These are phyloP conservation scores for Cryptomyrus ogoouensis DNA, from an alignment of 2,113 vertebrate genomes.

Conservation along the genomic window DNA sequence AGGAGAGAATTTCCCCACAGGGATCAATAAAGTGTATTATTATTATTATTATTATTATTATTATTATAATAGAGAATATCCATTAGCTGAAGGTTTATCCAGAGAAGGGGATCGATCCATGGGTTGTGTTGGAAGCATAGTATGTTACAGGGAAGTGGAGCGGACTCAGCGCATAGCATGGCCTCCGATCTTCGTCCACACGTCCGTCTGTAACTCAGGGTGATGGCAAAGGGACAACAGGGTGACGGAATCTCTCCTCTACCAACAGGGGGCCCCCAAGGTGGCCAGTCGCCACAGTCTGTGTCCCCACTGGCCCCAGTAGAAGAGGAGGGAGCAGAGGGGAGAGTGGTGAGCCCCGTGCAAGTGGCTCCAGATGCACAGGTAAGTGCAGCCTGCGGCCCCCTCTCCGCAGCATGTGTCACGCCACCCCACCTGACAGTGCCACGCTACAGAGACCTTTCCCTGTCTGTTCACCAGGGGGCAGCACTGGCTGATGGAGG, in stretches of 20 bases:
- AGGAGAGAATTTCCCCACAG: neutral
- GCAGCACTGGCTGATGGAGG: conserved; percentile 24
- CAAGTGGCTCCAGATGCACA: conserved; percentile 27
- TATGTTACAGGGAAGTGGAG: neutral
- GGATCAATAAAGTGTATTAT: too few species aligned
- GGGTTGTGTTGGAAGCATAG: neutral
- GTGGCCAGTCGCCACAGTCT: conserved; percentile 23
- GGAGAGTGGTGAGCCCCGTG: conserved; percentile 26
- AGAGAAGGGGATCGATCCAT: neutral
- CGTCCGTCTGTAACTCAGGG: neutral
- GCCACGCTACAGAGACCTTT: neutral
- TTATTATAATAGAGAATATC: neutral
- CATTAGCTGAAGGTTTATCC: neutral
- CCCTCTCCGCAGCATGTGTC: neutral
- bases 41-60: too few species aligned
- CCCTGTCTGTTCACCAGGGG: conserved; percentile 29
- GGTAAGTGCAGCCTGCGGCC: conserved; percentile 26
- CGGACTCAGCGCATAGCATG: accelerated
- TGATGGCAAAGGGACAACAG: neutral
- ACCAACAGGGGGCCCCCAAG: conserved; percentile 29
- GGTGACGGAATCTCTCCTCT: neutral
- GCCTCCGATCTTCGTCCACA: neutral
- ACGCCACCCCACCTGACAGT: neutral
- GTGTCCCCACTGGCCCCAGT: conserved; percentile 37
- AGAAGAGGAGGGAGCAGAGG: conserved; percentile 44